Percentiles rank a stretch among this genome's conserved stretches.
Conservation (phyloP, 2,888 invertebrate species). For the Camponotus fellah region DNA sequence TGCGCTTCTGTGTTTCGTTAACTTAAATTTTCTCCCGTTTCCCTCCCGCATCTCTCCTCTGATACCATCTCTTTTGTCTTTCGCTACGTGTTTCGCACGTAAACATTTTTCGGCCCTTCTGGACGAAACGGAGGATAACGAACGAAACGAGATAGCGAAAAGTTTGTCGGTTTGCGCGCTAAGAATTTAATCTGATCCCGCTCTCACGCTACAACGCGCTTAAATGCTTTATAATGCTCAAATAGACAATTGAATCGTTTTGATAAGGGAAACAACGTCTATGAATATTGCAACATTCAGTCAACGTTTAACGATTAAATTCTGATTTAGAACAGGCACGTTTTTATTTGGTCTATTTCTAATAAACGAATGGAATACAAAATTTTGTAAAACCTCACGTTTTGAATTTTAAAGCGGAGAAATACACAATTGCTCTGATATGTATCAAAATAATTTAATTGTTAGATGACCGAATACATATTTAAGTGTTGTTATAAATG, state of each 20-base stretch:
- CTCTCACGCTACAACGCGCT: not conserved
- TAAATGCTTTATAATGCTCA: slow-evolving; percentile 20
- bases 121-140: slow-evolving; percentile 21
- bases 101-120: slow-evolving; percentile 46
- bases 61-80: slow-evolving; percentile 18
- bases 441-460: not conserved
- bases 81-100: slow-evolving; percentile 44
- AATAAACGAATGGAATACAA: not conserved
- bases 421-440: not conserved
- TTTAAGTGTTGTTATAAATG: not conserved
- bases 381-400: not conserved
- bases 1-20: slow-evolving; percentile 29
- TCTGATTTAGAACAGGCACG: not conserved
- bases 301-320: not conserved
- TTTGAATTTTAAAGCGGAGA: no score
- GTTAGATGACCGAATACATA: not conserved
- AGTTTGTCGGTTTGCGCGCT: slow-evolving; percentile 12
- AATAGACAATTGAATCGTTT: not conserved
- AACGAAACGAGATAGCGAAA: slow-evolving; percentile 37
- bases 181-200: slow-evolving; percentile 36
- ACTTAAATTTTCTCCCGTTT: slow-evolving; percentile 8
- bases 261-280: not conserved
- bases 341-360: not conserved
- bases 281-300: not conserved
- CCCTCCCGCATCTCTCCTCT: slow-evolving; percentile 13